Base-by-base conservation (phyloP, 2,797 vertebrate genomes). In the Schizopygopsis malacanthus region DNA sequence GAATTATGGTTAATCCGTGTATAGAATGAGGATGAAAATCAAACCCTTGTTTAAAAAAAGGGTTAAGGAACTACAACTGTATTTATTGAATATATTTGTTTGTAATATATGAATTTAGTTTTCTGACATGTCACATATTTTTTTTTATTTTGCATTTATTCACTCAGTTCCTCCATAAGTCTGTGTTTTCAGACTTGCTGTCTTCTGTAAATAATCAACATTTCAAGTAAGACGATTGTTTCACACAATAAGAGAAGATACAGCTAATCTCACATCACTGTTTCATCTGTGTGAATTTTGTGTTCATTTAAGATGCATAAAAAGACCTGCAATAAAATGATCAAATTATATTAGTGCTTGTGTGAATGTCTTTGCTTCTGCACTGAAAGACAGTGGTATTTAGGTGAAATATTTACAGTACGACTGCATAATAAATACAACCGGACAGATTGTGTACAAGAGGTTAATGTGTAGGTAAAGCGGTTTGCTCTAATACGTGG, bases 141-240 rank as follows among this genome's bases (percentile, higher is more conserved):
- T 6, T 28, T n/a, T 54, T 81, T 81, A 22, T 22, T 50, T 13
- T 8, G 11, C 25, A 59, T 70, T 79, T n/a, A 18, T 6, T 47
- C 8, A 25, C 28, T 33, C 28, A 33, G 2, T 33, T 33, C 28
- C 43, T 6, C 47, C 25, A 37, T 75, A 37, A 4, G 2, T 56
- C 37, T 8, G 4, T 56, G 37, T 79, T 45, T 84, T 77, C 11
- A 76, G 16, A 54, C 50, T 71, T 28, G 4, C 45, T 79, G 12
- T 81, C 28, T 70, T 70, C 25, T 79, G 75, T 79, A 70, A 84
- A 77, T 77, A 84, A 78, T 54, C 18, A 10, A 41, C 59, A 69
- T 56, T 67, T 67, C 45, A 65, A 77, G 47, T 47, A 69, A 41
- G 11, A 78, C 56, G n/a, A 70, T 59, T 84, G 83, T 84, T 84